Percentiles rank a stretch among this genome's conserved stretches.
These are phyloP conservation scores for Pelvicachromis taeniatus DNA, from an alignment of 2,113 vertebrate genomes.

Conservation along the genomic window DNA sequence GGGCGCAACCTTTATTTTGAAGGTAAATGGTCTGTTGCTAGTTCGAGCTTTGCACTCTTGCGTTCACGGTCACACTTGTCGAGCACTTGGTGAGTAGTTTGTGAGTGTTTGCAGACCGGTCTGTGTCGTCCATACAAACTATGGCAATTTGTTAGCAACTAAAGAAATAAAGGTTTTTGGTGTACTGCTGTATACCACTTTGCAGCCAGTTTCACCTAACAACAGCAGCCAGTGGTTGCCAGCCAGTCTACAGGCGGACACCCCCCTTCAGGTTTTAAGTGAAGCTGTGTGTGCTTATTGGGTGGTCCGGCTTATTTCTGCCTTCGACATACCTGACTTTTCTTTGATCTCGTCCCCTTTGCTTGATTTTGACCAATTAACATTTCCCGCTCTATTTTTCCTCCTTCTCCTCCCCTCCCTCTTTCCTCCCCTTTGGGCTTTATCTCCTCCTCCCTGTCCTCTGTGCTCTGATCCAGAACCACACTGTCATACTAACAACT, in stretches of 20 bases:
- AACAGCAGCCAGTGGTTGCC: neutral
- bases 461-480: constrained; percentile 93
- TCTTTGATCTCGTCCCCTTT: constrained; percentile 21
- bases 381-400: constrained; percentile 52
- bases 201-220: neutral
- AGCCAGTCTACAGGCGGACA: neutral
- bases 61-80: neutral
- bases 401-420: neutral
- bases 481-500: constrained; percentile 99
- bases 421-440: constrained; percentile 39
- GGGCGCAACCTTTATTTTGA: neutral
- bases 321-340: constrained; percentile 12
- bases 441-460: constrained; percentile 73
- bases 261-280: constrained; percentile 9
- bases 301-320: constrained; percentile 6
- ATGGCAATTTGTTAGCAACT: neutral
- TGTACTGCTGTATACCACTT: neutral
- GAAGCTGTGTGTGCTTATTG: constrained; percentile 31
- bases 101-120: no score
- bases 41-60: neutral
- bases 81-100: neutral
- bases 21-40: neutral
- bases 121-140: no score
- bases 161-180: neutral
- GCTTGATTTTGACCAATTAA: constrained; percentile 41